Evolutionary conservation across 1,140 invertebrate genomes (phyloP).

Genomic region (Plutomurus gul): DNA sequence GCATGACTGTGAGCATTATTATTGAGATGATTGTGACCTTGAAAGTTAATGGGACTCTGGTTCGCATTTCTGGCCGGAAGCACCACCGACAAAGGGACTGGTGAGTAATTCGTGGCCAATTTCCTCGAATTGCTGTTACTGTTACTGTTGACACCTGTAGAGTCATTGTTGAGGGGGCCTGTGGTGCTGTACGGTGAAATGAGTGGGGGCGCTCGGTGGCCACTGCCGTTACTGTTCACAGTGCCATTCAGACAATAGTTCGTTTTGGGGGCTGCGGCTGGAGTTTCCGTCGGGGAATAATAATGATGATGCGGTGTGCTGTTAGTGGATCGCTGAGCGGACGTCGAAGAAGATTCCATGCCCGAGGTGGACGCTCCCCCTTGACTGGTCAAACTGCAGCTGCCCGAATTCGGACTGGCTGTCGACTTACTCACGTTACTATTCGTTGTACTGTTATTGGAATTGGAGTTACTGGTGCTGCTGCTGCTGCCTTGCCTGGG

Average conservation of each 20-base stretch:
- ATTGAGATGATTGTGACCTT: not conserved
- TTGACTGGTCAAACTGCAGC: not conserved
- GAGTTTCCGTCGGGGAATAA: conserved; percentile 1
- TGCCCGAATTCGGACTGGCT: not conserved
- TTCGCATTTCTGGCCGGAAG: not conserved
- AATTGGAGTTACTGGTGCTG: not conserved
- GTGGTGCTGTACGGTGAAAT: not conserved
- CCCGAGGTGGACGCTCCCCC: not conserved
- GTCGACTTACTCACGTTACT: not conserved
- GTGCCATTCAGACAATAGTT: not conserved
- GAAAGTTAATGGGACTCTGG: not conserved
- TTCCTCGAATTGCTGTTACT: not conserved
- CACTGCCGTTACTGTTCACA: too few species aligned
- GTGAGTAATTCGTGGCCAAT: not conserved
- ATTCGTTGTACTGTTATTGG: not conserved
- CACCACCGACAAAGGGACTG: not conserved
- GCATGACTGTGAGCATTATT: not conserved
- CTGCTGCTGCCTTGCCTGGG: not conserved
- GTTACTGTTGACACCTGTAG: not conserved
- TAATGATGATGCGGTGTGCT: conserved; percentile 17
- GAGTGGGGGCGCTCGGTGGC: not conserved
- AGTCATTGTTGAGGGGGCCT: too few species aligned
- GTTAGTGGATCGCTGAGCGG: conserved; percentile 3
- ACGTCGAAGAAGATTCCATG: conserved; percentile 6
- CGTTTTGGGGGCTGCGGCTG: not conserved